These are phyloP conservation scores for Platycnemis pennipes DNA, from an alignment of 2,888 invertebrate genomes.

Conservation along the genomic window DNA sequence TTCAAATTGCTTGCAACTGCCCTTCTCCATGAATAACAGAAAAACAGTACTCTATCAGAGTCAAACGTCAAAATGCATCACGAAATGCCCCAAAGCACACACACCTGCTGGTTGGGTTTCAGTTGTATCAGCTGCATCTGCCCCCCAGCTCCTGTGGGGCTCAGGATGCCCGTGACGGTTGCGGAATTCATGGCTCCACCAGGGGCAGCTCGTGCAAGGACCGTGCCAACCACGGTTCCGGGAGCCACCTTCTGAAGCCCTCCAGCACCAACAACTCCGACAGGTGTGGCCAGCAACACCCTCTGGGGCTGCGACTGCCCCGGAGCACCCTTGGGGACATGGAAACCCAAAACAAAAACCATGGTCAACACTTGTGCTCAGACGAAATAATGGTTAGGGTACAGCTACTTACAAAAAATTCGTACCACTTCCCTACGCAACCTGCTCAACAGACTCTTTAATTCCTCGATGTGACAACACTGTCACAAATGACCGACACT, in stretches of 20 bases:
- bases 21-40: no score
- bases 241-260: conserved; percentile 49
- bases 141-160: conserved; percentile 42
- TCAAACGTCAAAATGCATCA: no score
- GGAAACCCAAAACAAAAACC: background rate
- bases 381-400: no score
- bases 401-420: no score
- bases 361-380: background rate
- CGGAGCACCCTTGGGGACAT: conserved; percentile 19
- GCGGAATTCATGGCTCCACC: conserved; percentile 43
- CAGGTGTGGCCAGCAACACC: conserved; percentile 53
- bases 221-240: conserved; percentile 55
- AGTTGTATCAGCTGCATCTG: conserved; percentile 56
- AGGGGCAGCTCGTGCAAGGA: conserved; percentile 20
- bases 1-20: no score
- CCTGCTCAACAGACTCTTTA: no score
- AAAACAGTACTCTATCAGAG: no score
- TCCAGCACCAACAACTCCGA: conserved; percentile 51
- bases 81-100: no score
- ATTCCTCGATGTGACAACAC: no score
- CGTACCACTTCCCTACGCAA: no score
- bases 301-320: conserved; percentile 52
- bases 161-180: conserved; percentile 49
- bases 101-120: conserved; percentile 53
- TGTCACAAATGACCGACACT: no score